These are phyloP conservation scores for Bolinopsis microptera DNA, from an alignment of 37 sponge, comb jelly and placozoan species.

Conservation along the genomic window DNA sequence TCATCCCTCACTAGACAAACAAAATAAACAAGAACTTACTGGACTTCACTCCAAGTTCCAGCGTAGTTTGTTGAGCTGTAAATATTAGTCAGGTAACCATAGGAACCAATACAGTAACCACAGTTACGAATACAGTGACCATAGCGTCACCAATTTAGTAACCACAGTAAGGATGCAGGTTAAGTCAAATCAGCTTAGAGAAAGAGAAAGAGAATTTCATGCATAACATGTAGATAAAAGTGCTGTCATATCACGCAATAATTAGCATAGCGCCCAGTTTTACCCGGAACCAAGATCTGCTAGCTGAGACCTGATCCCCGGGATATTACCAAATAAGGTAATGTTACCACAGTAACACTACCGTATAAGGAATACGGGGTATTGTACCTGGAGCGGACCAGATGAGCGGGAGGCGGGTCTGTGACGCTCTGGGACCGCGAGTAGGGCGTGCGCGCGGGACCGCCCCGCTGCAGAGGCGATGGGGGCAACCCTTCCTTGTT, in stretches of 20 bases:
- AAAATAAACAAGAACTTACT: too few species aligned
- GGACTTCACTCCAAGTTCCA: background rate
- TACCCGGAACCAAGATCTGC: too few species aligned
- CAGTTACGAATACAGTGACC: background rate
- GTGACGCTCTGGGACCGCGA: constrained; percentile 19
- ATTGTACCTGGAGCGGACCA: constrained; percentile 18
- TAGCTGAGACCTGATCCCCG: too few species aligned
- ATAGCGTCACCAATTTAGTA: background rate
- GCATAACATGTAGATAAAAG: background rate
- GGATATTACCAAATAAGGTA: too few species aligned
- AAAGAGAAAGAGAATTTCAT: background rate
- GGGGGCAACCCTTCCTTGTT: background rate
- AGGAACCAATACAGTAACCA: background rate
- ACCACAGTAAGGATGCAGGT: background rate
- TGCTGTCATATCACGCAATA: background rate
- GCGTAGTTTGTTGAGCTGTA: background rate
- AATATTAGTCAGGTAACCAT: background rate
- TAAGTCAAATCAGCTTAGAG: background rate
- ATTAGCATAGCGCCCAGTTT: too few species aligned
- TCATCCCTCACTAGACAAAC: too few species aligned
- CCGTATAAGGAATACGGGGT: too few species aligned
- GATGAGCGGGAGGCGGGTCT: background rate
- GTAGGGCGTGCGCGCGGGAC: constrained; percentile 23
- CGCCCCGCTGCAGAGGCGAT: constrained; percentile 43
- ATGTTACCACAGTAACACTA: too few species aligned